phyloP scores from a whole-genome alignment of 2,888 invertebrate species.

The Polyommatus icarus region DNA sequence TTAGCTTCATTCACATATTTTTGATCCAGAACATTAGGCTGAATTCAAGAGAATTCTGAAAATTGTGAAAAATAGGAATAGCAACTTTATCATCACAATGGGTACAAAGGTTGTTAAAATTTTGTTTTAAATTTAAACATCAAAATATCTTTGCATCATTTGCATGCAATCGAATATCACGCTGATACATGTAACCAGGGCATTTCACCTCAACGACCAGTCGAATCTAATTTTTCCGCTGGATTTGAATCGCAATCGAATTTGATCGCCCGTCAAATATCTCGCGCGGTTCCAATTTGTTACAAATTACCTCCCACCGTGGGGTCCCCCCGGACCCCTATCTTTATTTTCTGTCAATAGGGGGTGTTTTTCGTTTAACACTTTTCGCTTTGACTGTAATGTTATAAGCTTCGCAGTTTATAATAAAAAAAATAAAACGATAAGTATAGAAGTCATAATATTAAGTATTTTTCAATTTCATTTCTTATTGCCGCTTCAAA shows the following conservation, averaged over 20 bases:
- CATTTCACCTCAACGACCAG: conserved; percentile 44
- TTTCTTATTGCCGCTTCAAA: too few species aligned
- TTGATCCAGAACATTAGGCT: too few species aligned
- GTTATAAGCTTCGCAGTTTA: background rate
- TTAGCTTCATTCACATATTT: background rate
- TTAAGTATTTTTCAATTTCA: too few species aligned
- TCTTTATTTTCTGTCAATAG: conserved; percentile 30
- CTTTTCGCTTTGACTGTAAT: background rate
- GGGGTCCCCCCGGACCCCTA: background rate
- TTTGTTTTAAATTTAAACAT: too few species aligned
- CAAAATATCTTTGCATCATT: too few species aligned
- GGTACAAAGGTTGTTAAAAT: too few species aligned
- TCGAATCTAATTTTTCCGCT: conserved; percentile 64
- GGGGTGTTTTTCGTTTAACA: background rate
- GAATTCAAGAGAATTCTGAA: too few species aligned
- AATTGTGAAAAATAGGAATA: too few species aligned
- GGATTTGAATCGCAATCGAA: conserved; percentile 64
- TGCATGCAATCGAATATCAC: background rate
- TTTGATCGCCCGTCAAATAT: conserved; percentile 66
- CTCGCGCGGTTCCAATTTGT: conserved; percentile 66
- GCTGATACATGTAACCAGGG: background rate
- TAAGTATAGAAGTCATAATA: too few species aligned
- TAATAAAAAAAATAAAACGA: background rate
- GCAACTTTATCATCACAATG: too few species aligned
- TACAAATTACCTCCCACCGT: conserved; percentile 51